Evolutionary conservation across 2,888 invertebrate species (phyloP).

Genomic region (Gymnosoma rotundatum): DNA sequence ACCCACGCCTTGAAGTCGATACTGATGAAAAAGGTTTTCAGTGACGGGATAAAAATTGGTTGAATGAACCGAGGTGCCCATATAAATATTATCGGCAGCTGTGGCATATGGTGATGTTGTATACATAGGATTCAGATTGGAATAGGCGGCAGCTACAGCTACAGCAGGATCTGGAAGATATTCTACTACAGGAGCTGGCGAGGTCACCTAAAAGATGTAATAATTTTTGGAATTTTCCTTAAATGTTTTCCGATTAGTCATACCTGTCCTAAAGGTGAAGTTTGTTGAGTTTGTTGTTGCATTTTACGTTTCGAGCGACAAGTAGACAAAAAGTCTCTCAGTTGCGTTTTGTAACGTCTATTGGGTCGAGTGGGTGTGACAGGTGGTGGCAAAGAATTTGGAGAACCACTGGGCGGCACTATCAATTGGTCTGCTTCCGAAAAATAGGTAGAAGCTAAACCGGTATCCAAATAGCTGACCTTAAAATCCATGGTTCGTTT

Average conservation of each 20-base stretch:
- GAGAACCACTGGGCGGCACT: constrained; percentile 84
- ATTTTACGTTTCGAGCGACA: constrained; percentile 91
- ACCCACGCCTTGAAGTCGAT: constrained; percentile 89
- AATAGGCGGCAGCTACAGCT: constrained; percentile 90
- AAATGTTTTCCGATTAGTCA: background rate
- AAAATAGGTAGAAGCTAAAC: constrained; percentile 94
- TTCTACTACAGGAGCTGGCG: constrained; percentile 82
- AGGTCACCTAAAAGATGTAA: constrained; percentile 75
- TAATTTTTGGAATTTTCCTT: background rate
- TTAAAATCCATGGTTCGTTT: constrained; percentile 99
- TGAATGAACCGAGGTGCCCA: constrained; percentile 84
- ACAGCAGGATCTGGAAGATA: constrained; percentile 84
- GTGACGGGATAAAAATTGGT: constrained; percentile 90
- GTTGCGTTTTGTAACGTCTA: constrained; percentile 95
- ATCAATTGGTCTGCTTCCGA: constrained; percentile 92
- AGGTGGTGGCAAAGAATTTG: constrained; percentile 84
- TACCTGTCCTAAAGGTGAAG: constrained; percentile 82
- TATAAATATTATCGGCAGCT: constrained; percentile 84
- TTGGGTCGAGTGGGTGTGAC: constrained; percentile 91
- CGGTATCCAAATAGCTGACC: constrained; percentile 96
- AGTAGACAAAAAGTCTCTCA: constrained; percentile 95
- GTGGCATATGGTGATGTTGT: constrained; percentile 89
- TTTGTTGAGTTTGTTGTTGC: constrained; percentile 82
- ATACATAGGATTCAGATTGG: constrained; percentile 90
- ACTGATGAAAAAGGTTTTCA: constrained; percentile 94